Evolutionary conservation across 64 coral and sea anemone species (phyloP).

Genomic region (Montipora cactus): DNA sequence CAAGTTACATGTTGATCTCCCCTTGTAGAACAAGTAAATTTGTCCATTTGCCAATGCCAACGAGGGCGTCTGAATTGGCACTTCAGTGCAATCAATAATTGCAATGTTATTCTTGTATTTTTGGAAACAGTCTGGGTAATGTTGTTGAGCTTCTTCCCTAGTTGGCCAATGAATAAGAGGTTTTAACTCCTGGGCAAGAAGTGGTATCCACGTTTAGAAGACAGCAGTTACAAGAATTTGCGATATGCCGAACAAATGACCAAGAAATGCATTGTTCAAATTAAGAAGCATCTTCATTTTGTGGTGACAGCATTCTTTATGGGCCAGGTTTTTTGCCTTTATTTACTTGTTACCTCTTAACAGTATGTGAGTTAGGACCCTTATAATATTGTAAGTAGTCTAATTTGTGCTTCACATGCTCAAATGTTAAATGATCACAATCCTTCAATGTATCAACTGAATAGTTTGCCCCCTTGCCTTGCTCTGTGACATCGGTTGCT

Average conservation of each 20-base stretch:
- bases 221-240: slow-evolving; percentile 6
- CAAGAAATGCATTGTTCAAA: slow-evolving; percentile 37
- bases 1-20: slow-evolving; percentile 29
- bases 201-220: slow-evolving; percentile 20
- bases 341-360: slow-evolving; percentile 30
- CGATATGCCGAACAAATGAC: slow-evolving; percentile 33
- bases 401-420: slow-evolving; percentile 23
- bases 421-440: slow-evolving; percentile 21
- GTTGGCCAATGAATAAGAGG: slow-evolving; percentile 48
- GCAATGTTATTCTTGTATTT: slow-evolving; percentile 49
- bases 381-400: slow-evolving; percentile 28
- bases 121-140: slow-evolving; percentile 42
- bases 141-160: slow-evolving; percentile 13
- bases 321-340: slow-evolving; percentile 34
- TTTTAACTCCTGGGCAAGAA: slow-evolving; percentile 34
- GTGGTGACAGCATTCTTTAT: slow-evolving; percentile 40
- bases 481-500: neutral
- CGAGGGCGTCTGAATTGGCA: slow-evolving; percentile 51
- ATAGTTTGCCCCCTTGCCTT: neutral
- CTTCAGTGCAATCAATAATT: slow-evolving; percentile 43
- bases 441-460: neutral
- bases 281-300: slow-evolving; percentile 46
- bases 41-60: neutral
- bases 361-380: slow-evolving; percentile 13
- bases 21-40: slow-evolving; percentile 44